A percentile compares a stretch with the other conserved stretches of the same genome.
Evolutionary conservation across 2,797 vertebrate species (phyloP).

Genomic region (Lemur catta): DNA sequence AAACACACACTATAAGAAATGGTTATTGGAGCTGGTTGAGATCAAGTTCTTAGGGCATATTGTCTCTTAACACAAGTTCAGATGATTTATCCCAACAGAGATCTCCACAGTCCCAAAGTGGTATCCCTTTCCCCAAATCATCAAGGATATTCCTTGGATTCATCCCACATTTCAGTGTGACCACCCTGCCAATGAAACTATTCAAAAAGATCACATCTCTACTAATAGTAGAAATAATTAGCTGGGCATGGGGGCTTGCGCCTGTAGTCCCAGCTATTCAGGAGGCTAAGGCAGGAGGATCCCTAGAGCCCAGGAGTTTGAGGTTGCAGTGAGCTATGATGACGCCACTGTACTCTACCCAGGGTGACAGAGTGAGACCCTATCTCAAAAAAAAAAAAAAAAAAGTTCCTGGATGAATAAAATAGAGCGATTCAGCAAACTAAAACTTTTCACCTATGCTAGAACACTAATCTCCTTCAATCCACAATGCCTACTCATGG

Average conservation of each 20-base stretch:
- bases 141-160: neutral
- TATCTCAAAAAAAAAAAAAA: no score
- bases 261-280: no score
- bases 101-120: neutral
- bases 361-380: no score
- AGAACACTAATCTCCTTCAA: neutral
- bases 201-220: neutral
- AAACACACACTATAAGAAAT: neutral
- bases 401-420: neutral
- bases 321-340: no score
- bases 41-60: neutral
- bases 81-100: neutral
- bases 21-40: neutral
- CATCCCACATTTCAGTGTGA: neutral
- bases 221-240: no score
- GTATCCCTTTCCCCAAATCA: neutral
- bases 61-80: neutral
- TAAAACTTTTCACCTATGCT: neutral
- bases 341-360: no score
- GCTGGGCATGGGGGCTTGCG: no score
- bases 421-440: neutral
- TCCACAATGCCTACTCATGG: neutral
- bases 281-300: no score
- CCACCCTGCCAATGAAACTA: neutral
- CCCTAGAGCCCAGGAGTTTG: no score